Percentiles rank a stretch among this genome's conserved stretches.
Conservation (phyloP, 2,888 invertebrate species). For the Cosmopolites sordidus region DNA sequence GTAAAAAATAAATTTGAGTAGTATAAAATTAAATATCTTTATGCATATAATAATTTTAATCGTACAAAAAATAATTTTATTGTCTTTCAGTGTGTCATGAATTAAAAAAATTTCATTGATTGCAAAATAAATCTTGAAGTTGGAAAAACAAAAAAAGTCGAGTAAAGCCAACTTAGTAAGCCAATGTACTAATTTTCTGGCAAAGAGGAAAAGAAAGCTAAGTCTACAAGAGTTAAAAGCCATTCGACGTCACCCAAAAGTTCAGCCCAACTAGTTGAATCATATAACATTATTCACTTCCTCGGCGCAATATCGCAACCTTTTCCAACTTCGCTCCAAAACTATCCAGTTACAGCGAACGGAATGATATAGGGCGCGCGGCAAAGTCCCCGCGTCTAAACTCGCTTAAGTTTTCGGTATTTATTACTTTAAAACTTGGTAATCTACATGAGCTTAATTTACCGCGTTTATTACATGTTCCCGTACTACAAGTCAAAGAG, state of each 20-base stretch:
- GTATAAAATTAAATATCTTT: too few species aligned
- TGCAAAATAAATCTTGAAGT: not conserved
- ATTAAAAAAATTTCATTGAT: not conserved
- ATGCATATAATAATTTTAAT: too few species aligned
- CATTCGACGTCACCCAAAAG: not conserved
- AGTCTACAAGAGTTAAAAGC: not conserved
- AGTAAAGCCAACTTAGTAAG: too few species aligned
- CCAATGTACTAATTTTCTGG: too few species aligned
- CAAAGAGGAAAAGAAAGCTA: too few species aligned
- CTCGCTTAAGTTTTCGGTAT: slow-evolving; percentile 14
- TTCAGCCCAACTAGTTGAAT: slow-evolving; percentile 1
- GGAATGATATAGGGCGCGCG: not conserved
- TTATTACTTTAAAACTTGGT: slow-evolving; percentile 21
- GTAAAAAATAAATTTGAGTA: too few species aligned
- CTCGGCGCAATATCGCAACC: slow-evolving; percentile 1
- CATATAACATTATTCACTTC: slow-evolving; percentile 1
- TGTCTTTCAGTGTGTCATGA: too few species aligned
- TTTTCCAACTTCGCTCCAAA: not conserved
- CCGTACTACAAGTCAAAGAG: not conserved
- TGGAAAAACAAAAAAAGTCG: too few species aligned
- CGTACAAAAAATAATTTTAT: too few species aligned
- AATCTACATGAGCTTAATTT: slow-evolving; percentile 13
- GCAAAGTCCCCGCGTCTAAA: slow-evolving; percentile 5
- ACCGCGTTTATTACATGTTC: slow-evolving; percentile 10
- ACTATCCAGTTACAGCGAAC: not conserved